Conservation (phyloP, 2,797 vertebrate species). For the Urosaurus nigricauda region DNA sequence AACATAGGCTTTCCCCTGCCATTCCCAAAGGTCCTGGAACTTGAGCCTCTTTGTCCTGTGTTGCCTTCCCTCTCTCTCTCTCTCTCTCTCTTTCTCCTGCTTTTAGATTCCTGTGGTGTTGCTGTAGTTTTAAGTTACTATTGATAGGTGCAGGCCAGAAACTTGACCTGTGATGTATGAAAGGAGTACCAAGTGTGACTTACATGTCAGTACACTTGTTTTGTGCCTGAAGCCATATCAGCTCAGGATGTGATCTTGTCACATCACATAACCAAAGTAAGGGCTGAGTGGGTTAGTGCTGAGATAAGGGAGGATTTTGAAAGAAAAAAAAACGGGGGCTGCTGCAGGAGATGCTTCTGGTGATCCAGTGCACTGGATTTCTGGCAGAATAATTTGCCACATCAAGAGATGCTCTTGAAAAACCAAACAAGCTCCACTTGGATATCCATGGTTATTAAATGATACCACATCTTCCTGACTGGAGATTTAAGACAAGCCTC, state of each 20-base stretch:
- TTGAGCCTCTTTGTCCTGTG: neutral
- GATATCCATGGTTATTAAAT: no score
- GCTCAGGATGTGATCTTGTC: constrained; percentile 51
- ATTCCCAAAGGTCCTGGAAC: constrained; percentile 7
- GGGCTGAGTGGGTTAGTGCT: constrained; percentile 46
- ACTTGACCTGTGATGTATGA: constrained; percentile 40
- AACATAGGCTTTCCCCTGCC: constrained; percentile 18
- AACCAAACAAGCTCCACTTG: neutral
- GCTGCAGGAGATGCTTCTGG: neutral
- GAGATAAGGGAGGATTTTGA: constrained; percentile 36
- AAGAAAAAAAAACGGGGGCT: constrained; percentile 44
- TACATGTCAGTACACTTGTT: constrained; percentile 46
- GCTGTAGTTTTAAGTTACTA: constrained; percentile 42
- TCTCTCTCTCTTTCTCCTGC: neutral
- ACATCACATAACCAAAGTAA: constrained; percentile 31
- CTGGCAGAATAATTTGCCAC: constrained; percentile 30
- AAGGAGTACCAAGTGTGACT: constrained; percentile 40
- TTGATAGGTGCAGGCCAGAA: constrained; percentile 55
- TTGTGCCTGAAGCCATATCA: constrained; percentile 47
- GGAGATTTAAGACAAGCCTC: no score
- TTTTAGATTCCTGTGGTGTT: constrained; percentile 11
- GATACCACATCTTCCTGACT: no score
- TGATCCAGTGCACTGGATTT: constrained; percentile 33
- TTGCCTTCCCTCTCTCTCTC: neutral
- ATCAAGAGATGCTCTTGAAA: neutral